These are phyloP conservation scores for Mesocentrotus franciscanus DNA, from an alignment of 53 echinoderm and acorn worm genomes.

Conservation along the genomic window DNA sequence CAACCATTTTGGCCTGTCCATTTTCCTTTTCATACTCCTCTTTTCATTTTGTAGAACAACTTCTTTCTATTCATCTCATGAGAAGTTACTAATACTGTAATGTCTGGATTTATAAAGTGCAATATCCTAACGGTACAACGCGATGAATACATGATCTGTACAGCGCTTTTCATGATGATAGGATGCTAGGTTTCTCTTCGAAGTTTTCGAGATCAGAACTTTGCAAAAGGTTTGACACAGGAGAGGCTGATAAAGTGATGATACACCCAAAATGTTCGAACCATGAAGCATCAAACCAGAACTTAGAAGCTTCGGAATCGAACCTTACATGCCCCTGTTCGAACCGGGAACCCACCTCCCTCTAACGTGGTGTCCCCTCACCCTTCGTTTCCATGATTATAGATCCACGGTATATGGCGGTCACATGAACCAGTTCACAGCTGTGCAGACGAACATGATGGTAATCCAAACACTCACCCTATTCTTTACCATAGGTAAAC, in stretches of 20 bases:
- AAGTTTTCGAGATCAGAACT: background rate
- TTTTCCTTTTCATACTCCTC: too few relatives aligned
- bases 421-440: slow-evolving; percentile 35
- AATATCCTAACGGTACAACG: too few relatives aligned
- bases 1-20: too few relatives aligned
- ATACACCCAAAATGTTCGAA: background rate
- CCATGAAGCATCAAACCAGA: too few relatives aligned
- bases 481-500: slow-evolving; percentile 35
- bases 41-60: too few relatives aligned
- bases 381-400: too few relatives aligned
- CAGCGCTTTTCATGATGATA: background rate
- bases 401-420: background rate
- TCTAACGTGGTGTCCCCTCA: too few relatives aligned
- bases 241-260: background rate
- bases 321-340: background rate
- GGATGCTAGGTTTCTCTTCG: background rate
- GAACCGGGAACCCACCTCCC: background rate
- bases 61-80: too few relatives aligned
- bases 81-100: too few relatives aligned
- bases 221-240: background rate
- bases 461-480: slow-evolving; percentile 50
- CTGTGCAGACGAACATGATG: slow-evolving; percentile 26
- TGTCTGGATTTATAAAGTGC: too few relatives aligned
- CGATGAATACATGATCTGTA: too few relatives aligned
- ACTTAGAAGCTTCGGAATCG: too few relatives aligned